Base-by-base conservation (phyloP, 2,113 vertebrate genomes). In the Sylvietta virens region DNA sequence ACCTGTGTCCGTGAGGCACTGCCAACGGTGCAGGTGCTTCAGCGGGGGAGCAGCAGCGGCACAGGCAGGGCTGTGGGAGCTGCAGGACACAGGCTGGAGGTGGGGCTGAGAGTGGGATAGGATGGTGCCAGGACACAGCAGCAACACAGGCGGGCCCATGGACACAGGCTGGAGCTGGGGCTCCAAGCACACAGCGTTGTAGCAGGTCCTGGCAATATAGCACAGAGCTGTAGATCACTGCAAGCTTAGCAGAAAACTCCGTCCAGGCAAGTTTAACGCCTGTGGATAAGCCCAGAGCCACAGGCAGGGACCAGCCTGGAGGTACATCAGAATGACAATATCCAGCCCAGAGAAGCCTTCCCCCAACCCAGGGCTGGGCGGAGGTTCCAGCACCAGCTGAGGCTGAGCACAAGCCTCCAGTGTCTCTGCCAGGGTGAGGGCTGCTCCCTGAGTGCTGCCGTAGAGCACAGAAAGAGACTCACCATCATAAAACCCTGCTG, bases 401-500 rank as follows among this genome's bases (percentile, higher is more conserved):
- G 35, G 42, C 37, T 27, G n/a, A 61, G 44, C 67, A 62, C 33
- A 15, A 28, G 37, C 39, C 53, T 42, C 11, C 5, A 13, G 48
- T 3, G 5, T 4, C 28, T 28, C 13, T 40, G 45, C 27, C 35
- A 15, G 28, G 21, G 27, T 0, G 3, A 87, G 65, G 42, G 37
- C 35, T 33, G 57, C 10, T 54, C 14, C 48, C 22, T 0, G 1
- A n/a, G 9, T 5, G 45, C 65, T 27, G 40, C 44, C 0, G 0
- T 2, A 7, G 44, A 61, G 30, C 26, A 33, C 6, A 9, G 57
- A 13, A 15, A 10, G 16, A 28, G 5, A 91, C 96, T 97, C 98
- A 99, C 99, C 99, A 0, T 99, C 99, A 28, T 98, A 99, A 92
- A 99, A 99, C 40, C 99, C 99, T 19, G 99, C 97, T 21, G 99